Percentiles rank a stretch among this genome's conserved stretches.
phyloP scores from a whole-genome alignment of 2,888 invertebrate species.

The Pollenia amentaria region DNA sequence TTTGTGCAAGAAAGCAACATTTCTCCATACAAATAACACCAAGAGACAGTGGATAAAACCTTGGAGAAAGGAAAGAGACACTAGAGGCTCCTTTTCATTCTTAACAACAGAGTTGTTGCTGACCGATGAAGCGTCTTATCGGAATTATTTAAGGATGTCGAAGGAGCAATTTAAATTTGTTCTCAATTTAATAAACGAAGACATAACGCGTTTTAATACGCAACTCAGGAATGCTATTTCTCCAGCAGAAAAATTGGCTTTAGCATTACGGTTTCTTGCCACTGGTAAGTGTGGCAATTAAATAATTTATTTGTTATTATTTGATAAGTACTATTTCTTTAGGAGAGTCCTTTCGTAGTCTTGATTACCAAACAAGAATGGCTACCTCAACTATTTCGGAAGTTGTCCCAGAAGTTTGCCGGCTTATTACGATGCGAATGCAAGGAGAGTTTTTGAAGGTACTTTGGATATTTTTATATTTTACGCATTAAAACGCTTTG shows the following conservation, averaged over 20 bases:
- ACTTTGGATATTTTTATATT: neutral
- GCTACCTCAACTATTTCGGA: neutral
- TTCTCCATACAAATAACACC: neutral
- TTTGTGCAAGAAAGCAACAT: slow-evolving; percentile 34
- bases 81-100: slow-evolving; percentile 42
- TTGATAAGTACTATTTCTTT: neutral
- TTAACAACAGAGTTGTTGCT: slow-evolving; percentile 35
- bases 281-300: slow-evolving; percentile 6
- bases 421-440: slow-evolving; percentile 4
- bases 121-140: slow-evolving; percentile 12
- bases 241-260: slow-evolving; percentile 20
- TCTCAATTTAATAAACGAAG: slow-evolving; percentile 37
- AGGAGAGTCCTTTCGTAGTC: slow-evolving; percentile 21
- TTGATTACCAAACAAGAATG: slow-evolving; percentile 16
- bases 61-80: slow-evolving; percentile 16
- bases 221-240: slow-evolving; percentile 44
- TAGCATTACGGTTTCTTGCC: slow-evolving; percentile 48
- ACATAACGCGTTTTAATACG: slow-evolving; percentile 27
- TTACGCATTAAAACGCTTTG: too few relatives aligned
- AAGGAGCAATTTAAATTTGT: slow-evolving; percentile 31
- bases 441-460: slow-evolving; percentile 30
- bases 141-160: slow-evolving; percentile 6
- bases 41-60: slow-evolving; percentile 34
- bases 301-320: neutral
- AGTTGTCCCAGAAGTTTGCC: slow-evolving; percentile 43